A percentile compares a stretch with the other conserved stretches of the same genome.
These are phyloP conservation scores for Phrynocephalus guinanensis DNA, from an alignment of 2,797 vertebrate species.

Conservation along the genomic window DNA sequence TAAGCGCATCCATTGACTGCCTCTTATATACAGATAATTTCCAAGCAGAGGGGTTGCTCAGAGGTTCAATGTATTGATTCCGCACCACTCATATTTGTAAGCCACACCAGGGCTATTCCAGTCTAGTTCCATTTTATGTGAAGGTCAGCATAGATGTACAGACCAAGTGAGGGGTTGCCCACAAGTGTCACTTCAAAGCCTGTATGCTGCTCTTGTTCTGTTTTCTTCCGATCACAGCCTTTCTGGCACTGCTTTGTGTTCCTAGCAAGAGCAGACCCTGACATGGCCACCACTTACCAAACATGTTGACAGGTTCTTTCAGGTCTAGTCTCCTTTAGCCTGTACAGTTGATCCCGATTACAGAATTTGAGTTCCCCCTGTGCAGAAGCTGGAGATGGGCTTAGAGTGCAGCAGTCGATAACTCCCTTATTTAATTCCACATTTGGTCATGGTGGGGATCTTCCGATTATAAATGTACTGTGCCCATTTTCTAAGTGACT, in stretches of 20 bases:
- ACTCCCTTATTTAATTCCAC: background rate
- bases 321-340: background rate
- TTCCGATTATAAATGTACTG: background rate
- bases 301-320: background rate
- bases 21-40: background rate
- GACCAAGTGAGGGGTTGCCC: background rate
- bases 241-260: background rate
- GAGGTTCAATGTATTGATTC: background rate
- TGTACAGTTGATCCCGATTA: background rate
- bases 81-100: background rate
- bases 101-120: background rate
- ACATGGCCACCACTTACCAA: background rate
- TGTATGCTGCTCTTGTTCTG: background rate
- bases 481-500: background rate
- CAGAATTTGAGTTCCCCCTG: background rate
- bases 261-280: background rate
- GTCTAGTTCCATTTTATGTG: background rate
- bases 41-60: background rate
- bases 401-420: background rate
- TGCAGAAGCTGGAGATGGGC: background rate
- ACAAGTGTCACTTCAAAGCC: background rate
- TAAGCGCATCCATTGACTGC: background rate
- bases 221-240: background rate
- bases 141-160: background rate
- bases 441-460: background rate